These are phyloP conservation scores for Thalassaphorura encarpata DNA, from an alignment of 1,140 invertebrate genomes.

Conservation along the genomic window DNA sequence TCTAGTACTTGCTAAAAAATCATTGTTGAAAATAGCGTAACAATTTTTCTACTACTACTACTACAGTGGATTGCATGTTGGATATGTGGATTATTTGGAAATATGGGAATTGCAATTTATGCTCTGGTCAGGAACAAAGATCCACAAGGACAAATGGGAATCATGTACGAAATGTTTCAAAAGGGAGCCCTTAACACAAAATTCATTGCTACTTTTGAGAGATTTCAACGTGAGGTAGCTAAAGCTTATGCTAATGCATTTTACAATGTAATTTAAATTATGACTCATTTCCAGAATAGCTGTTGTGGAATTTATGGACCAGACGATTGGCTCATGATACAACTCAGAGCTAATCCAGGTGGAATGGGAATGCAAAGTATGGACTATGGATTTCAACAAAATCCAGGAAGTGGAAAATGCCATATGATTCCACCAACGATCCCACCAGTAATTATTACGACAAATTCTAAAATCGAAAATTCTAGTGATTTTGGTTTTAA, in stretches of 20 bases:
- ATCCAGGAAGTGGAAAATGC: constrained; percentile 28
- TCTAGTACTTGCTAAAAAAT: not conserved
- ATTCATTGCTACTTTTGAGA: constrained; percentile 1
- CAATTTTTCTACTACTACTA: not conserved
- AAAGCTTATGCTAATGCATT: too few relatives aligned
- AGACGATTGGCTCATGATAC: constrained; percentile 29
- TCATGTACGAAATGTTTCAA: constrained; percentile 11
- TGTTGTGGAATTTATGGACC: constrained; percentile 30
- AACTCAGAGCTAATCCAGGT: not conserved
- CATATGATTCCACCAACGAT: constrained; percentile 23
- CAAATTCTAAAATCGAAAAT: not conserved
- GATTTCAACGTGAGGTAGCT: constrained; percentile 2
- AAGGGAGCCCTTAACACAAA: not conserved
- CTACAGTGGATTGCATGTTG: not conserved
- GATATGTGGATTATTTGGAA: not conserved
- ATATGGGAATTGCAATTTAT: constrained; percentile 1
- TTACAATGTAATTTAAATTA: not conserved
- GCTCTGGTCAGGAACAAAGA: constrained; percentile 1
- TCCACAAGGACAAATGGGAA: constrained; percentile 8
- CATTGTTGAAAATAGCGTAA: not conserved
- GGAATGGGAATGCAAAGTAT: not conserved
- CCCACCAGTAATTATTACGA: constrained; percentile 12
- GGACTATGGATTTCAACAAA: constrained; percentile 8
- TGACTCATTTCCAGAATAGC: constrained; percentile 15
- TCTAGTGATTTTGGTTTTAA: not conserved